Evolutionary conservation across 1,140 invertebrate species (phyloP), one percentile per base, ranked within the genome.

Genomic region (Radopholus similis): DNA sequence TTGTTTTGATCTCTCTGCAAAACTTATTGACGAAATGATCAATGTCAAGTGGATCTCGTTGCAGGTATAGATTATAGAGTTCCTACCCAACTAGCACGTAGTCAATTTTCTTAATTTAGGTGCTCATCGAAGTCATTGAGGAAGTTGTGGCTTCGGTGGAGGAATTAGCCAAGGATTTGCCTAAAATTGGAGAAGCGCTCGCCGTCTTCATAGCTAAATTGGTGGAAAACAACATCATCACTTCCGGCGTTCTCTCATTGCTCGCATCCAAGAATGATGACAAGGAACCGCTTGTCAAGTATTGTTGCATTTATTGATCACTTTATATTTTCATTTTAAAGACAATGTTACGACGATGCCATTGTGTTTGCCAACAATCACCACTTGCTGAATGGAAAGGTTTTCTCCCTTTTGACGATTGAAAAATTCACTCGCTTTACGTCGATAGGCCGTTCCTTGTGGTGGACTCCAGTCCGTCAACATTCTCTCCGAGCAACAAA

Each of bases 401-500:
- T n/a, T n/a, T n/a, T n/a, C 40, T 42, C 15, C 40, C 40, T n/a
- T n/a, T n/a, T n/a, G n/a, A n/a, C n/a, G n/a, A n/a, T n/a, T n/a
- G n/a, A n/a, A n/a, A n/a, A n/a, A n/a, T n/a, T n/a, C n/a, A n/a
- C n/a, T n/a, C n/a, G n/a, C 49, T 56, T n/a, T n/a, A n/a, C n/a
- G n/a, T n/a, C n/a, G n/a, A n/a, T n/a, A n/a, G n/a, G 64, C 58
- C 34, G 66, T 49, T 38, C 68, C 68, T 1, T 55, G 40, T n/a
- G 68, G 68, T 4, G 68, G 68, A 15, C 68, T 70, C 11, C 38
- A 70, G 34, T 70, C 68, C n/a, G 28, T 58, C 40, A 66, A 75
- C 11, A 73, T 73, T 2, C 74, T 73, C 38, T 53, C 51, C 8
- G 74, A 23, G 28, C 74, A 73, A 35, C 72, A 76, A 23, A 73